These are phyloP conservation scores for Suncus etruscus DNA, from an alignment of 2,113 vertebrate species.

Conservation along the genomic window DNA sequence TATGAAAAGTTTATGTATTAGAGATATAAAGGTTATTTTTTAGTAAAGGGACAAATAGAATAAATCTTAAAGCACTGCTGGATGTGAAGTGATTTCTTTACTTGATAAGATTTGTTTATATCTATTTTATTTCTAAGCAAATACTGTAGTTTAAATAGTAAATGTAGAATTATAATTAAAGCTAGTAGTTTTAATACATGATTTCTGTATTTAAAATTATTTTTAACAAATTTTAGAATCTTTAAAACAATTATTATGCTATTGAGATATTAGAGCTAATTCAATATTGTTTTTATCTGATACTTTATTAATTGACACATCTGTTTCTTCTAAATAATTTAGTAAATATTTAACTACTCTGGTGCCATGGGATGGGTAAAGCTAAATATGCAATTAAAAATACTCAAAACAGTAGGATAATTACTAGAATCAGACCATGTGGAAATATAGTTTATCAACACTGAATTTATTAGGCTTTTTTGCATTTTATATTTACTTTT, in stretches of 20 bases:
- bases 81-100: not conserved
- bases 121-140: too few species aligned
- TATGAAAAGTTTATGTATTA: not conserved
- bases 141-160: not conserved
- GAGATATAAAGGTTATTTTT: not conserved
- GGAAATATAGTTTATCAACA: not conserved
- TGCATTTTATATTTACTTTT: not conserved
- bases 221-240: not conserved
- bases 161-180: not conserved
- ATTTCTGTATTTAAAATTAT: not conserved
- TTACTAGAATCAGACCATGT: conserved; percentile 40
- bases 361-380: conserved; percentile 37
- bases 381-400: conserved; percentile 57
- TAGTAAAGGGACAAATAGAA: not conserved
- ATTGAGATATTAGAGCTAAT: conserved; percentile 5
- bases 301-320: conserved; percentile 62
- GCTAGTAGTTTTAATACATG: not conserved
- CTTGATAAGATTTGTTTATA: too few species aligned
- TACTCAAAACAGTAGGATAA: conserved; percentile 40
- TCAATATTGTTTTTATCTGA: conserved; percentile 14
- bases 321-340: conserved; percentile 65
- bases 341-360: conserved; percentile 59
- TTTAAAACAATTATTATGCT: not conserved
- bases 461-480: not conserved
- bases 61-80: not conserved